A percentile compares a stretch with the other conserved stretches of the same genome.
Conservation (phyloP, 2,888 invertebrate species). For the Uloborus plumipes region DNA sequence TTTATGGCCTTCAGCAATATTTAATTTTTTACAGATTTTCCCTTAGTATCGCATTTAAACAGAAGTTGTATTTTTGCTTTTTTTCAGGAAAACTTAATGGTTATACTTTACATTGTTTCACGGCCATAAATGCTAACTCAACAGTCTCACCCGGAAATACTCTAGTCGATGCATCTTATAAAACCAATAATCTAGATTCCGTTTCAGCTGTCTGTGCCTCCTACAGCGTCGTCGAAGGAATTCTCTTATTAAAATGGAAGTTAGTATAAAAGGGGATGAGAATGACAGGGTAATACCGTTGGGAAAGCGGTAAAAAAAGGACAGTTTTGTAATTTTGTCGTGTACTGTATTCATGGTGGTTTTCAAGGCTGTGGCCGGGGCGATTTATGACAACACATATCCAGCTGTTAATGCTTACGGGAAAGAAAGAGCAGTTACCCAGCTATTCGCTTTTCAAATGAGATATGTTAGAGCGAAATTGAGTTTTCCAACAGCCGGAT, state of each 20-base stretch:
- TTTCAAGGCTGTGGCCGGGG: conserved; percentile 24
- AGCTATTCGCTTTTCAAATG: conserved; percentile 49
- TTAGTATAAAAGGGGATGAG: conserved; percentile 18
- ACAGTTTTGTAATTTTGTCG: conserved; percentile 50
- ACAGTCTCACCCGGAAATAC: too few species aligned
- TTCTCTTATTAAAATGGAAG: conserved; percentile 36
- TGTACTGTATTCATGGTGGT: conserved; percentile 18
- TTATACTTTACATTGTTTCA: too few species aligned
- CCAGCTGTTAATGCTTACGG: conserved; percentile 50
- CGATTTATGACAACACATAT: conserved; percentile 53
- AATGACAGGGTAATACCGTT: conserved; percentile 33
- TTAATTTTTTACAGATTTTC: too few species aligned
- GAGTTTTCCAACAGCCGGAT: conserved; percentile 42
- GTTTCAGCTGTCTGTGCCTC: too few species aligned
- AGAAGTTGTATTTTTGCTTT: too few species aligned
- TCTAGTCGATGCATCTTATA: too few species aligned
- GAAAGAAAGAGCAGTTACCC: conserved; percentile 24
- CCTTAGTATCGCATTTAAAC: too few species aligned
- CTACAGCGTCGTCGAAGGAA: conserved; percentile 13
- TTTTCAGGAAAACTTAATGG: too few species aligned
- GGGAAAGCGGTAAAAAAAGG: conserved; percentile 6
- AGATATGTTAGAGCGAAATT: conserved; percentile 56
- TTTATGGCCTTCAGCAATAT: too few species aligned
- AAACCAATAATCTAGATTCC: too few species aligned
- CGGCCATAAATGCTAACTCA: too few species aligned